Conservation (phyloP, 2,113 vertebrate genomes). For the Acrocephalus kingi region DNA sequence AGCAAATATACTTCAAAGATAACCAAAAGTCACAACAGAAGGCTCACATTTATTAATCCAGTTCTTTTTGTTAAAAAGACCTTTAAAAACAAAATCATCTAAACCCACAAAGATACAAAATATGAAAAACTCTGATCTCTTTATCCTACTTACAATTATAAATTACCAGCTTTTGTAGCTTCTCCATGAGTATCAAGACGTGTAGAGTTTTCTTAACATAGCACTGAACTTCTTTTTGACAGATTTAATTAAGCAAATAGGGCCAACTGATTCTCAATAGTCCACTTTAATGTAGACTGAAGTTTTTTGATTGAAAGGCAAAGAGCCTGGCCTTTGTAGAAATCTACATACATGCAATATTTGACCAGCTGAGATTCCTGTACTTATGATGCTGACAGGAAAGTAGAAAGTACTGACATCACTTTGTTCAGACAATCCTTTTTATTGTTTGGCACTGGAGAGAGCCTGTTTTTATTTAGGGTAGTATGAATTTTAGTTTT, state of each 20-base stretch:
- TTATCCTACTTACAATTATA: background rate
- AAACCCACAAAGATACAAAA: background rate
- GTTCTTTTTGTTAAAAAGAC: background rate
- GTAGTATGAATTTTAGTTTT: background rate
- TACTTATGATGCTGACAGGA: background rate
- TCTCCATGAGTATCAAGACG: background rate
- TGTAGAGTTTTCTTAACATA: background rate
- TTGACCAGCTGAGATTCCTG: background rate
- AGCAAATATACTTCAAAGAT: background rate
- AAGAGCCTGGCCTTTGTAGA: background rate
- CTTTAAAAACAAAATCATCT: background rate
- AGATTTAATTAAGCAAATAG: background rate
- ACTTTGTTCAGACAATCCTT: background rate
- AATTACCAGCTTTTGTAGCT: background rate
- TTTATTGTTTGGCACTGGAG: background rate
- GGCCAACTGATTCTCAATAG: background rate
- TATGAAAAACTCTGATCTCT: background rate
- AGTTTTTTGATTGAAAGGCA: slow-evolving; percentile 38
- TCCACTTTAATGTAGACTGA: background rate
- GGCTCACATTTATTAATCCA: background rate
- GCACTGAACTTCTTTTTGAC: background rate
- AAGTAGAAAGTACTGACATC: background rate
- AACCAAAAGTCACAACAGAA: background rate
- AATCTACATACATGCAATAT: background rate
- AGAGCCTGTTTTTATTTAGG: background rate